phyloP scores from a whole-genome alignment of 37 sponge, comb jelly and placozoan genomes.

The Trichoplax adhaerens region DNA sequence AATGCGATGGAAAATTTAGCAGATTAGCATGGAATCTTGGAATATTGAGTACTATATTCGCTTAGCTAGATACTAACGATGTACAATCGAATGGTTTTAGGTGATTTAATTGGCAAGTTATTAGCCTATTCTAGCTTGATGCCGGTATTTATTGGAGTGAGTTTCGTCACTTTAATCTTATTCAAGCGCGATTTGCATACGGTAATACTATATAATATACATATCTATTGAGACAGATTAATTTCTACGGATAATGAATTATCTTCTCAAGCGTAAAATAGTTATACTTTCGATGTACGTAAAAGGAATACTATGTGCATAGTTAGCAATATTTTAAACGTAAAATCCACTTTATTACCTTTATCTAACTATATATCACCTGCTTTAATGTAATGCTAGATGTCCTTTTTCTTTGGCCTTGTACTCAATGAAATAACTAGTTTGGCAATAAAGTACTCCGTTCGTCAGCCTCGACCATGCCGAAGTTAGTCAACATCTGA shows the following conservation, averaged over 20 bases:
- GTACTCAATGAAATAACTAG: conserved; percentile 50
- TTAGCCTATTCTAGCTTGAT: conserved; percentile 56
- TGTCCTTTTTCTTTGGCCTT: conserved; percentile 41
- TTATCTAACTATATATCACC: too few relatives aligned
- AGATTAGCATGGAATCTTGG: too few relatives aligned
- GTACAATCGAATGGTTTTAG: conserved; percentile 6
- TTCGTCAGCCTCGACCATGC: conserved; percentile 54
- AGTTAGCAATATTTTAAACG: too few relatives aligned
- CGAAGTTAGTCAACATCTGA: conserved; percentile 18
- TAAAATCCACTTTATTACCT: too few relatives aligned
- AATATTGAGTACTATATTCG: too few relatives aligned
- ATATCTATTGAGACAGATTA: too few relatives aligned
- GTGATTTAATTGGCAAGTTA: conserved; percentile 55
- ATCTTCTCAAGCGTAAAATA: too few relatives aligned
- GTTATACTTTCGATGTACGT: too few relatives aligned
- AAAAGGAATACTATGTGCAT: too few relatives aligned
- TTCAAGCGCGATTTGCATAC: conserved; percentile 70
- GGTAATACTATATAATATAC: conserved; percentile 8
- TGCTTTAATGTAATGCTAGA: conserved; percentile 11
- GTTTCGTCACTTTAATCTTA: conserved; percentile 47
- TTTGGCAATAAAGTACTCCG: conserved; percentile 45
- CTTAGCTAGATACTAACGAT: too few relatives aligned
- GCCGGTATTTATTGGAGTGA: conserved; percentile 57
- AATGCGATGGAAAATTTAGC: too few relatives aligned
- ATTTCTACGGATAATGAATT: too few relatives aligned